Evolutionary conservation across 2,888 invertebrate genomes (phyloP).

Genomic region (Ectemnius continuus): DNA sequence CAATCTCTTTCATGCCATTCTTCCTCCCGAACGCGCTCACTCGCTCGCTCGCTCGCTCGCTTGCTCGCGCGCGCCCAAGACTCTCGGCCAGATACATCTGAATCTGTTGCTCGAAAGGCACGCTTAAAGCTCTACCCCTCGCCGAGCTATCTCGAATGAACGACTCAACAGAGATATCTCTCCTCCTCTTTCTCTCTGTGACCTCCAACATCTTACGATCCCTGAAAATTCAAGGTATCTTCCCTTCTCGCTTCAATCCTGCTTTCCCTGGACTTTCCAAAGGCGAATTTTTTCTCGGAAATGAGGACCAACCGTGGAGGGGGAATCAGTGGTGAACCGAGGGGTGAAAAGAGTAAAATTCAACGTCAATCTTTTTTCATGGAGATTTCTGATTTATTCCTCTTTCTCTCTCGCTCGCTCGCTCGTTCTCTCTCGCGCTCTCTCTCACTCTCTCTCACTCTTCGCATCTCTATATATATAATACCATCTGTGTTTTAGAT

Average conservation of each 20-base stretch:
- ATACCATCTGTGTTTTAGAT: slow-evolving; percentile 71
- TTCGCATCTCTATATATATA: slow-evolving; percentile 53
- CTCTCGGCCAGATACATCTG: slow-evolving; percentile 20
- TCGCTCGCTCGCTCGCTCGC: not conserved
- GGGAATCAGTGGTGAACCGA: not conserved
- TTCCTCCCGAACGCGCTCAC: slow-evolving; percentile 33
- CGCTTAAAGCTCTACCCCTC: slow-evolving; percentile 12
- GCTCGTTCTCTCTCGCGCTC: slow-evolving; percentile 59
- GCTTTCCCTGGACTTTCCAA: not conserved
- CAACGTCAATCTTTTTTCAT: slow-evolving; percentile 43
- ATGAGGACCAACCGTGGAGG: not conserved
- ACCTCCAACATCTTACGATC: too few relatives aligned
- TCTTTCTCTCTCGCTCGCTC: slow-evolving; percentile 60
- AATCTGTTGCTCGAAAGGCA: slow-evolving; percentile 24
- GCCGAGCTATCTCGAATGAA: not conserved
- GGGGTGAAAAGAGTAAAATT: slow-evolving; percentile 1
- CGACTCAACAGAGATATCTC: too few relatives aligned
- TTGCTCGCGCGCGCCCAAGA: slow-evolving; percentile 11
- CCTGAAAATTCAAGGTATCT: too few relatives aligned
- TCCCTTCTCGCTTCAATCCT: too few relatives aligned
- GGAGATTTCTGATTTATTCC: slow-evolving; percentile 62
- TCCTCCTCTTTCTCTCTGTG: too few relatives aligned
- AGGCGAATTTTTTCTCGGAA: not conserved
- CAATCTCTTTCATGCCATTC: slow-evolving; percentile 68
- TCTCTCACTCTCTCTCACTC: slow-evolving; percentile 21